These are phyloP conservation scores for Drosophila anomalipes DNA, from an alignment of 2,888 invertebrate genomes.

Conservation along the genomic window DNA sequence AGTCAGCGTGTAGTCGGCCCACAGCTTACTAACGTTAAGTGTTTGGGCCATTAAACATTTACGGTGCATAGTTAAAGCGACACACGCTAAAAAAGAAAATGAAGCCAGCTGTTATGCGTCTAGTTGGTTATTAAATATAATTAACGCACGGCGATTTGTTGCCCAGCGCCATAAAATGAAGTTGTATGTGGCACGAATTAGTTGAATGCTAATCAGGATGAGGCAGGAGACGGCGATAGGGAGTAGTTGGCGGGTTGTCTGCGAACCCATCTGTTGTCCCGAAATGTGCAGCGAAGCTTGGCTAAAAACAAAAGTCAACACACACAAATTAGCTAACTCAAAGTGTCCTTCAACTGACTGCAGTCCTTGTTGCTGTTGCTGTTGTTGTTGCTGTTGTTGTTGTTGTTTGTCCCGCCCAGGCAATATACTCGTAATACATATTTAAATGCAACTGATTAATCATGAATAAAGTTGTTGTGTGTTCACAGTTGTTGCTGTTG, in stretches of 20 bases:
- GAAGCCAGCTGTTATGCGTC: conserved; percentile 60
- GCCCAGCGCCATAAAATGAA: conserved; percentile 63
- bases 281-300: conserved; percentile 66
- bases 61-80: conserved; percentile 59
- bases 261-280: conserved; percentile 55
- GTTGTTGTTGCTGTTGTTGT: conserved; percentile 16
- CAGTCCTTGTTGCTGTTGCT: conserved; percentile 30
- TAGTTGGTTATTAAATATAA: conserved; percentile 70
- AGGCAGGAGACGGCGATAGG: not conserved
- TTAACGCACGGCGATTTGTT: conserved; percentile 74
- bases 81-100: conserved; percentile 48
- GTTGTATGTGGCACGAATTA: conserved; percentile 58
- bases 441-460: conserved; percentile 82
- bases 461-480: conserved; percentile 78
- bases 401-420: conserved; percentile 38
- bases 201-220: conserved; percentile 51
- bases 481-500: conserved; percentile 50
- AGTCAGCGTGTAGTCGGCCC: conserved; percentile 4
- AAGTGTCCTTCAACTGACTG: conserved; percentile 17
- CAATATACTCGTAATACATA: conserved; percentile 62
- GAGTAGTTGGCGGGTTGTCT: not conserved
- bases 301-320: conserved; percentile 50
- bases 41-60: conserved; percentile 72
- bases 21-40: conserved; percentile 41
- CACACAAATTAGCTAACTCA: conserved; percentile 35